Evolutionary conservation across 2,888 invertebrate species (phyloP).

Genomic region (Drosophila algonquin): DNA sequence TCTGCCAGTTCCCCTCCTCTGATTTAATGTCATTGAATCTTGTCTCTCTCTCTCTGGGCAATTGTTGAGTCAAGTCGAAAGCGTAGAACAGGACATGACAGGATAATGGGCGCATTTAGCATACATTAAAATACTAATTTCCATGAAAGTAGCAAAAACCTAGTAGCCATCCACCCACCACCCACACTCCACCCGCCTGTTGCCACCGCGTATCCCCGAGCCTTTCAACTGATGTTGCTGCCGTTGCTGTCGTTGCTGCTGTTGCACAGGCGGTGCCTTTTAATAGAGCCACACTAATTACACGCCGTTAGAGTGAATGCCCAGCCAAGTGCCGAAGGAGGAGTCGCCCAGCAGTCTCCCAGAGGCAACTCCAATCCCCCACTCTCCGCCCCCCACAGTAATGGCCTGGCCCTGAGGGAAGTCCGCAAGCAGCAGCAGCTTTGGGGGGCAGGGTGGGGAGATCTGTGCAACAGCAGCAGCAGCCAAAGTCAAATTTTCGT

Average conservation of each 20-base stretch:
- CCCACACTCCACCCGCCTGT: constrained; percentile 4
- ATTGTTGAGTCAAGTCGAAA: constrained; percentile 47
- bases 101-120: constrained; percentile 76
- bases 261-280: constrained; percentile 71
- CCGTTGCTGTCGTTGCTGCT: constrained; percentile 9
- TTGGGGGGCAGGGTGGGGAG: not conserved
- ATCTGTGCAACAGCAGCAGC: constrained; percentile 41
- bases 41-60: not conserved
- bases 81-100: constrained; percentile 56
- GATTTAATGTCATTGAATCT: constrained; percentile 49
- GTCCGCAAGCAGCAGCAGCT: not conserved
- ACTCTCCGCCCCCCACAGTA: constrained; percentile 11
- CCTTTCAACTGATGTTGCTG: not conserved
- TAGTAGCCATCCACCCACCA: constrained; percentile 1
- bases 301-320: constrained; percentile 77
- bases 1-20: constrained; percentile 9
- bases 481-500: constrained; percentile 71
- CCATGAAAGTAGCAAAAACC: constrained; percentile 70
- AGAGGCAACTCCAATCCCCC: not conserved
- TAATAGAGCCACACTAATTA: constrained; percentile 80
- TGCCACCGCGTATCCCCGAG: not conserved
- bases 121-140: constrained; percentile 81
- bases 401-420: constrained; percentile 5
- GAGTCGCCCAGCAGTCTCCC: constrained; percentile 18
- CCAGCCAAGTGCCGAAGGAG: constrained; percentile 57